Conservation (phyloP, 2,888 invertebrate genomes). For the Phaonia tiefii region DNA sequence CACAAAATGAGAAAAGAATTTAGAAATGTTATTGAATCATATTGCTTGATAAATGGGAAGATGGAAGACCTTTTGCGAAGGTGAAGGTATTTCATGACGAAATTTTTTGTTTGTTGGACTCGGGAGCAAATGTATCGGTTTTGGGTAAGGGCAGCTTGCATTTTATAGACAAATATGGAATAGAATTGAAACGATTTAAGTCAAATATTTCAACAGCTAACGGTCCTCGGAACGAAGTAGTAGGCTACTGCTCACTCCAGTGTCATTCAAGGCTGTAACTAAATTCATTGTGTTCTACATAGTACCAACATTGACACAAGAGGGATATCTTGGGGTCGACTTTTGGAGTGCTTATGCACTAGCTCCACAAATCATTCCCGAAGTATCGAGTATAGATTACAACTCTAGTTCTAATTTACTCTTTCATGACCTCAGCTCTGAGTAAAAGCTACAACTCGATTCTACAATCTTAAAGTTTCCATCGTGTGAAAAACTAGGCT, state of each 20-base stretch:
- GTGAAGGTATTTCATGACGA: background rate
- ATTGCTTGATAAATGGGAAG: background rate
- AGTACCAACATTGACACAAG: slow-evolving; percentile 8
- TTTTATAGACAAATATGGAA: slow-evolving; percentile 14
- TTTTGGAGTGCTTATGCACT: slow-evolving; percentile 29
- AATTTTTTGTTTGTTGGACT: slow-evolving; percentile 8
- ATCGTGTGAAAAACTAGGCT: slow-evolving; percentile 25
- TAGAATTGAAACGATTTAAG: background rate
- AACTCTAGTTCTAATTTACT: background rate
- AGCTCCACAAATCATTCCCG: slow-evolving; percentile 26
- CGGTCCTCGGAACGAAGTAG: slow-evolving; percentile 10
- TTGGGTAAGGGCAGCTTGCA: slow-evolving; percentile 35
- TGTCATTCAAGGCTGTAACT: slow-evolving; percentile 16
- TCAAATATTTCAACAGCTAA: slow-evolving; percentile 18
- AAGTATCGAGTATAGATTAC: background rate
- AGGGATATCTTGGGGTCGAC: slow-evolving; percentile 20
- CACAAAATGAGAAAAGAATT: slow-evolving; percentile 6
- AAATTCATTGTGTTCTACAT: slow-evolving; percentile 26
- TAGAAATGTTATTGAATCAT: background rate
- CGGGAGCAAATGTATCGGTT: slow-evolving; percentile 32
- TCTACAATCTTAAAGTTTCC: slow-evolving; percentile 26
- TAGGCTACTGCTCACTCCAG: slow-evolving; percentile 34
- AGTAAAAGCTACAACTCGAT: slow-evolving; percentile 19
- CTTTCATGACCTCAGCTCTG: slow-evolving; percentile 19
- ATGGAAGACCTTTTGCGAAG: background rate